Conservation (phyloP, 2,113 vertebrate species). For the Abramis brama region DNA sequence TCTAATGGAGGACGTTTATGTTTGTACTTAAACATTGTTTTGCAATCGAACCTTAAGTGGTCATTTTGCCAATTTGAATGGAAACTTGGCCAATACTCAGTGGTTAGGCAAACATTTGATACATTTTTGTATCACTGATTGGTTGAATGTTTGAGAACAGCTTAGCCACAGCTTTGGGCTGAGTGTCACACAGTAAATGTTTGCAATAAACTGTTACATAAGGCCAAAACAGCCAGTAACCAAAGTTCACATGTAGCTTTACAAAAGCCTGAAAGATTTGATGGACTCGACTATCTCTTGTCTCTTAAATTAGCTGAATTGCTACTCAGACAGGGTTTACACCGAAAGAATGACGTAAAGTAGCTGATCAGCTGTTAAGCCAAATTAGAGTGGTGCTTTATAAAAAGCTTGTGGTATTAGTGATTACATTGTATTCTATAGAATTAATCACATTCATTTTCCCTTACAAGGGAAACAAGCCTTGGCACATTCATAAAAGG, state of each 20-base stretch:
- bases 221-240: no score
- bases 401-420: conserved; percentile 19
- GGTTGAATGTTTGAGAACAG: conserved; percentile 2
- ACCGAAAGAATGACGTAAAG: conserved; percentile 50
- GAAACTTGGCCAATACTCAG: neutral
- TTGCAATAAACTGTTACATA: neutral
- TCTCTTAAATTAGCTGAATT: neutral
- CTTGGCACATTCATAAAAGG: neutral
- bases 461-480: neutral
- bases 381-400: conserved; percentile 40
- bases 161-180: neutral
- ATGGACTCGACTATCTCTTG: neutral
- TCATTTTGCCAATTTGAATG: neutral
- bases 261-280: neutral
- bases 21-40: neutral
- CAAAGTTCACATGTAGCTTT: neutral
- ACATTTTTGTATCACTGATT: neutral
- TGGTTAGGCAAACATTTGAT: neutral
- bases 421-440: neutral
- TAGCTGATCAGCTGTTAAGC: conserved; percentile 57
- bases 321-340: conserved; percentile 42
- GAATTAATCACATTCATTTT: neutral
- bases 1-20: neutral
- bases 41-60: neutral
- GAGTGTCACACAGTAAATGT: conserved; percentile 18